Percentiles rank a stretch among this genome's conserved stretches.
These are phyloP conservation scores for Eupeodes luniger DNA, from an alignment of 2,888 invertebrate genomes.

Conservation along the genomic window DNA sequence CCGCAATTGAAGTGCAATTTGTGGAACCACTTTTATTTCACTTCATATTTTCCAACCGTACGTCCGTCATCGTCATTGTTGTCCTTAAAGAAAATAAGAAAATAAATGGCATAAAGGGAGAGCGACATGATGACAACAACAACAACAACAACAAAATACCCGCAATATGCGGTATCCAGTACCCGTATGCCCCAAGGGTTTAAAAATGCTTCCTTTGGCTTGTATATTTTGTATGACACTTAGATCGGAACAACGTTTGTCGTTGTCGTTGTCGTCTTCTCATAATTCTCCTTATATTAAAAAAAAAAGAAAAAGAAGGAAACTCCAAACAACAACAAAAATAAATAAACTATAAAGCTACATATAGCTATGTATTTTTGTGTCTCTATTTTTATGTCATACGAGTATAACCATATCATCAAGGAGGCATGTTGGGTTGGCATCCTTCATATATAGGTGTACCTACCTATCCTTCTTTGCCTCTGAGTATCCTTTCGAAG, in stretches of 20 bases:
- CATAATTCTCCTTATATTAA: slow-evolving; percentile 7
- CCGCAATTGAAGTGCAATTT: slow-evolving; percentile 27
- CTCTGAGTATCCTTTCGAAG: slow-evolving; percentile 17
- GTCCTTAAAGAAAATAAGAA: background rate
- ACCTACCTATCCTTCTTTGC: background rate
- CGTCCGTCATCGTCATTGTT: background rate
- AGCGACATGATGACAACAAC: background rate
- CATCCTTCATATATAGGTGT: background rate
- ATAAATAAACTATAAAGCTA: background rate
- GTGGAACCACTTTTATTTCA: slow-evolving; percentile 15
- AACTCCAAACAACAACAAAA: background rate
- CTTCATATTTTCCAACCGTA: background rate
- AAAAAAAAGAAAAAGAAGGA: background rate
- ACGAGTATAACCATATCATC: slow-evolving; percentile 15
- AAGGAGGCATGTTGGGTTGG: slow-evolving; percentile 28
- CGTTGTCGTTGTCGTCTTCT: background rate
- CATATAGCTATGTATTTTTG: background rate
- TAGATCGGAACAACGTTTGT: slow-evolving; percentile 18
- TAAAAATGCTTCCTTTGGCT: slow-evolving; percentile 14
- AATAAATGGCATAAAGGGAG: background rate
- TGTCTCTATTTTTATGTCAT: slow-evolving; percentile 6
- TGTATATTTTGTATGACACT: slow-evolving; percentile 24
- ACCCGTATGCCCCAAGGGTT: background rate
- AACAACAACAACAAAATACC: background rate
- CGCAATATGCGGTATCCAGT: slow-evolving; percentile 11